Evolutionary conservation across 64 coral and sea anemone species (phyloP), one percentile per base, ranked within the genome.

Genomic region (Pachyseris speciosa): DNA sequence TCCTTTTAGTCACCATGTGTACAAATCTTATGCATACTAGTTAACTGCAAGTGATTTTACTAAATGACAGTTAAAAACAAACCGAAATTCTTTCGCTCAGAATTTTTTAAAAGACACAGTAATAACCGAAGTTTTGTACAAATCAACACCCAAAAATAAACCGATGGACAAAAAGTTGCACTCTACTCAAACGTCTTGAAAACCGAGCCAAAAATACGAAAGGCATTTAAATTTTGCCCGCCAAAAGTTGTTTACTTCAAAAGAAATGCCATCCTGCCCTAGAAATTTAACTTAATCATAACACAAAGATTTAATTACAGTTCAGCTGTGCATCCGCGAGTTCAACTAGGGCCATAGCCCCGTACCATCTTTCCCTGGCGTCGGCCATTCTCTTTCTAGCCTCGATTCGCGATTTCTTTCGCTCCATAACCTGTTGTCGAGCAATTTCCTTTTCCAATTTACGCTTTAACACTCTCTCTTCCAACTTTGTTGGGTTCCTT

Each of bases 281-380:
- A 52, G 25, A 33, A 50, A 33, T 68, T 37, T 52, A 66, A 74
- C 53, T 45, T 39, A 31, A 9, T 70, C 55, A 70, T 80, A 80
- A 43, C 78, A 72, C 51, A 65, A 55, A 17, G 52, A 57, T 66
- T 84, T 49, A 65, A 39, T 70, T 88, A 88, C 36, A 83, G 33
- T 74, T 83, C 20, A 49, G 69, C 88, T 72, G 75, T 36, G 74
- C 57, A 86, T 98, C 96, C 16, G 96, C 96, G 36, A 98, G 86
- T 86, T 98, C 86, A 40, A 98, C 96, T 22, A 98, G 76, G 72
- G 96, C 96, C 93, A 98, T 92, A 28, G 96, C 96, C 66, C 96
- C 96, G 83, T 91, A 98, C 96, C 96, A 98, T 78, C 94, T 87
- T 83, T 98, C 96, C 37, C 80, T 91, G 22, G 94, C 92, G 22